Conservation (phyloP, 2,888 invertebrate genomes). For the Argyra leucocephala region DNA sequence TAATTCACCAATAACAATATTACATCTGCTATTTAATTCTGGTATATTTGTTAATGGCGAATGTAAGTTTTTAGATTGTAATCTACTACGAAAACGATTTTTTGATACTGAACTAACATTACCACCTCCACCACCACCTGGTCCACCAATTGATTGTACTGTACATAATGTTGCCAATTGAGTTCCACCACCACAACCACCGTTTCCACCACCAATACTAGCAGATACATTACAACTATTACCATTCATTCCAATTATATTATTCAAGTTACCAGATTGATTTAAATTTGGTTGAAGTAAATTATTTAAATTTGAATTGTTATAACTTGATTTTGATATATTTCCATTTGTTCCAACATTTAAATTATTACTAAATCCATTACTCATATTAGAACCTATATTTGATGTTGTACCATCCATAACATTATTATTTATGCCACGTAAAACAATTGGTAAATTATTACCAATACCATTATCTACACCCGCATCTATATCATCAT, state of each 20-base stretch:
- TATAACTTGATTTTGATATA: not conserved
- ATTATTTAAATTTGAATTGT: not conserved
- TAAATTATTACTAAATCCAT: conserved; percentile 24
- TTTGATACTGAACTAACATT: conserved; percentile 22
- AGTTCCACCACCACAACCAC: conserved; percentile 19
- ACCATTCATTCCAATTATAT: not conserved
- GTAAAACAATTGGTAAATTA: conserved; percentile 63
- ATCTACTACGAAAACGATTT: conserved; percentile 53
- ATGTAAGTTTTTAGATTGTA: conserved; percentile 52
- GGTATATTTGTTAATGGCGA: conserved; percentile 43
- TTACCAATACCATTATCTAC: conserved; percentile 39
- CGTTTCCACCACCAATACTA: not conserved
- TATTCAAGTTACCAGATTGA: not conserved
- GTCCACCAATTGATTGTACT: conserved; percentile 16
- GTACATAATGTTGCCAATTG: conserved; percentile 12
- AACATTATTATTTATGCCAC: conserved; percentile 31
- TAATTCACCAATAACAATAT: conserved; percentile 52
- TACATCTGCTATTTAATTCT: conserved; percentile 39
- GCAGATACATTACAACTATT: not conserved
- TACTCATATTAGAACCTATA: not conserved
- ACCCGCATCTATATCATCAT: conserved; percentile 54
- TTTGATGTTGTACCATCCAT: not conserved
- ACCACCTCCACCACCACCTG: conserved; percentile 28
- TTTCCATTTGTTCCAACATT: conserved; percentile 22
- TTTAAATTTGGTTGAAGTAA: not conserved